A percentile compares a stretch with the other conserved stretches of the same genome.
Evolutionary conservation across 1,140 invertebrate genomes (phyloP).

Genomic region (Hormaphis cornu): DNA sequence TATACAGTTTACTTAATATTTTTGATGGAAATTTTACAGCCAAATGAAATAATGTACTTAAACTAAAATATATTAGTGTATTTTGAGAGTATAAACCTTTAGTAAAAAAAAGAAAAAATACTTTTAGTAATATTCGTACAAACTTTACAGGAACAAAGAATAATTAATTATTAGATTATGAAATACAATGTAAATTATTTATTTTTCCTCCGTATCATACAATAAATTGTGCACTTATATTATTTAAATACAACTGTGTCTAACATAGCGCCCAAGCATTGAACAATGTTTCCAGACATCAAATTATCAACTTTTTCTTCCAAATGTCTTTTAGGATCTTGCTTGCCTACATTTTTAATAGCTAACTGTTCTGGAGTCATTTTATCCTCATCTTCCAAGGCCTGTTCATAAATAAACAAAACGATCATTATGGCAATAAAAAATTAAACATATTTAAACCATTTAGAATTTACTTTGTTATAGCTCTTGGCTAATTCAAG

Average conservation of each 20-base stretch:
- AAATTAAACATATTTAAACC: background rate
- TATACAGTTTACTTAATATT: too few species aligned
- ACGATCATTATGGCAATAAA: background rate
- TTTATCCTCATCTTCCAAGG: slow-evolving; percentile 97
- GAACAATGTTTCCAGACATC: slow-evolving; percentile 97
- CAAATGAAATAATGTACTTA: too few species aligned
- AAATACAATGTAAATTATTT: background rate
- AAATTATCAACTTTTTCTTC: slow-evolving; percentile 96
- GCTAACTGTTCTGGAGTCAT: slow-evolving; percentile 99
- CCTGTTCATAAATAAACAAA: slow-evolving; percentile 45
- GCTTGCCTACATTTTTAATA: slow-evolving; percentile 99
- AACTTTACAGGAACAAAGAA: background rate
- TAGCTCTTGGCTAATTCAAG: slow-evolving; percentile 96
- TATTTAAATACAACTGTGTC: slow-evolving; percentile 94
- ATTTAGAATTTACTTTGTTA: slow-evolving; percentile 75
- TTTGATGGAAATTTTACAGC: too few species aligned
- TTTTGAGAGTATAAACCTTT: too few species aligned
- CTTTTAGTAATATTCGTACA: background rate
- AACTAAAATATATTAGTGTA: too few species aligned
- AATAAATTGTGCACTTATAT: slow-evolving; percentile 38
- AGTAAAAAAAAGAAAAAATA: background rate
- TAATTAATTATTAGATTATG: background rate
- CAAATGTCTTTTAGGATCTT: slow-evolving; percentile 99
- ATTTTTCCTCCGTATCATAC: background rate
- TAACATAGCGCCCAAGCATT: slow-evolving; percentile 96